Percentiles rank a stretch among this genome's conserved stretches.
Conservation (phyloP, 2,797 vertebrate genomes). For the Acanthiza pusilla region DNA sequence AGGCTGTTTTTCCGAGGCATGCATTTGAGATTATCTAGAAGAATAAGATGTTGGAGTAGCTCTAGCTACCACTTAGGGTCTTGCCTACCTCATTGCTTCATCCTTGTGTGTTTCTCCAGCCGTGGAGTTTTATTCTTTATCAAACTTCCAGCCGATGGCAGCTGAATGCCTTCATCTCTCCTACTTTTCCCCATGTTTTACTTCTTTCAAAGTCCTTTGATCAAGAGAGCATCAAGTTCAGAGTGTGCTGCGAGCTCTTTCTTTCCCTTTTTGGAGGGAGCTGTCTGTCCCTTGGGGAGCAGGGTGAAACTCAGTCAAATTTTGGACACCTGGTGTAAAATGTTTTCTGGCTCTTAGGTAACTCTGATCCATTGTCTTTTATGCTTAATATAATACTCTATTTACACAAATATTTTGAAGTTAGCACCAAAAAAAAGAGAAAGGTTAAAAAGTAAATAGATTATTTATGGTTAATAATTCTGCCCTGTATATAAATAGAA, state of each 20-base stretch:
- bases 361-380: background rate
- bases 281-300: background rate
- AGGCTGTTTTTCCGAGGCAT: background rate
- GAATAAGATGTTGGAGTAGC: background rate
- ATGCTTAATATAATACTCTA: background rate
- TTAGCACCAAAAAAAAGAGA: background rate
- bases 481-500: background rate
- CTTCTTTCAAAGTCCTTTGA: background rate
- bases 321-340: background rate
- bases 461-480: background rate
- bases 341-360: background rate
- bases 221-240: background rate
- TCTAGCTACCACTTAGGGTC: background rate
- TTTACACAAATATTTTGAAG: background rate
- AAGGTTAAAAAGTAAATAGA: background rate
- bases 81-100: background rate
- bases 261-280: background rate
- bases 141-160: background rate
- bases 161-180: background rate
- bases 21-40: background rate
- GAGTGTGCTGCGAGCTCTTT: background rate
- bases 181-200: background rate
- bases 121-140: background rate
- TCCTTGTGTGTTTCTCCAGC: background rate
- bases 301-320: background rate